phyloP scores from a whole-genome alignment of 2,797 vertebrate species.

The Petrocephalus schoutedeni region DNA sequence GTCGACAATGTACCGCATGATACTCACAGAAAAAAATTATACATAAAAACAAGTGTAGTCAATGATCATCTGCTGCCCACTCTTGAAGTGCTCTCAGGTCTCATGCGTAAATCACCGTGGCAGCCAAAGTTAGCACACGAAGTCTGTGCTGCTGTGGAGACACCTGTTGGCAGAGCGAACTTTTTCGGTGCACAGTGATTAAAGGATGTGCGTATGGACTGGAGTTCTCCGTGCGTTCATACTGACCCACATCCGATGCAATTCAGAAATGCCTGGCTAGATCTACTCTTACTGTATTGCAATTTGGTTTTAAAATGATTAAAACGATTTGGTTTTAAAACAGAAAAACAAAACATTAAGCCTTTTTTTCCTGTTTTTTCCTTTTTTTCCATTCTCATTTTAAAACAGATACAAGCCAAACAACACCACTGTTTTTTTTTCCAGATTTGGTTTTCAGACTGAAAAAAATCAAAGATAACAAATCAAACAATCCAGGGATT shows the following conservation, averaged over 20 bases:
- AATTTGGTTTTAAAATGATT: too few species aligned
- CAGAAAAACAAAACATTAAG: too few species aligned
- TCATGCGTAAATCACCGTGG: background rate
- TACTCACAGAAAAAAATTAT: slow-evolving; percentile 16
- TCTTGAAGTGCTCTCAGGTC: background rate
- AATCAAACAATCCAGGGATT: background rate
- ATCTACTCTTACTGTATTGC: background rate
- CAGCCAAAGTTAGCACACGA: background rate
- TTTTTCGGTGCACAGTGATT: background rate
- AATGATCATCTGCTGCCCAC: slow-evolving; percentile 22
- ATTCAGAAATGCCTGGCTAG: background rate
- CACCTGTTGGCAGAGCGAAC: slow-evolving; percentile 1
- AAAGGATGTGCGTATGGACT: slow-evolving; percentile 15
- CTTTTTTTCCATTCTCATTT: too few species aligned
- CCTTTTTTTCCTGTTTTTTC: too few species aligned
- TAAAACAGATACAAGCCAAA: too few species aligned
- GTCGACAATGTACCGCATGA: slow-evolving; percentile 47
- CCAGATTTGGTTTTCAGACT: too few species aligned
- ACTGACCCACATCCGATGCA: slow-evolving; percentile 13
- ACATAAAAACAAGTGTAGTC: slow-evolving; percentile 11
- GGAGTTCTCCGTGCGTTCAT: background rate
- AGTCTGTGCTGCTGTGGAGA: background rate
- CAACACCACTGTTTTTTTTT: too few species aligned
- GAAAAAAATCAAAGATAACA: too few species aligned
- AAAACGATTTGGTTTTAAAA: too few species aligned